Conservation (phyloP, 2,797 vertebrate species). For the Pristis pectinata region DNA sequence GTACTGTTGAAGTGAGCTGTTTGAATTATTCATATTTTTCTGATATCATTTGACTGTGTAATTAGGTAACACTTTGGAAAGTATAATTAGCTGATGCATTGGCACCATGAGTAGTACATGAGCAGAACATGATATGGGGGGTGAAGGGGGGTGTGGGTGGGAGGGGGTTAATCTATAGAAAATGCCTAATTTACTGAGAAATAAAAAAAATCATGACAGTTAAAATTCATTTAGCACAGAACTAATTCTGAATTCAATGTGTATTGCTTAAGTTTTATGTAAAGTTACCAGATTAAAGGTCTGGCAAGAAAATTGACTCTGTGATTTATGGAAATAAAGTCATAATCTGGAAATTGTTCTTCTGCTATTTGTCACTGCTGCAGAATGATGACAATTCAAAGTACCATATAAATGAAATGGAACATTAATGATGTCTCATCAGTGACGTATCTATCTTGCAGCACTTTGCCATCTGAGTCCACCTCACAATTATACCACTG, state of each 20-base stretch:
- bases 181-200: not conserved
- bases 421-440: not conserved
- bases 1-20: not conserved
- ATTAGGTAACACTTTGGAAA: not conserved
- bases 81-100: not conserved
- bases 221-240: not conserved
- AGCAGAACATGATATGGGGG: not conserved
- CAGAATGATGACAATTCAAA: not conserved
- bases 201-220: not conserved
- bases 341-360: not conserved
- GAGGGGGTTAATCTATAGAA: not conserved
- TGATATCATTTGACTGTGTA: not conserved
- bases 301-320: not conserved
- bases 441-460: not conserved
- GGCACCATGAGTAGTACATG: not conserved
- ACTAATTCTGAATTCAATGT: not conserved
- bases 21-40: slow-evolving; percentile 20
- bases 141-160: no score
- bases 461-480: not conserved
- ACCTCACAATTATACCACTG: not conserved
- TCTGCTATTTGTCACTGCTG: not conserved
- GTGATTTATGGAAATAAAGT: not conserved
- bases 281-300: not conserved
- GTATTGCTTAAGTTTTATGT: not conserved
- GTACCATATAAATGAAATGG: not conserved